Conservation (phyloP, 2,113 vertebrate genomes). For the Phyllopteryx taeniolatus region DNA sequence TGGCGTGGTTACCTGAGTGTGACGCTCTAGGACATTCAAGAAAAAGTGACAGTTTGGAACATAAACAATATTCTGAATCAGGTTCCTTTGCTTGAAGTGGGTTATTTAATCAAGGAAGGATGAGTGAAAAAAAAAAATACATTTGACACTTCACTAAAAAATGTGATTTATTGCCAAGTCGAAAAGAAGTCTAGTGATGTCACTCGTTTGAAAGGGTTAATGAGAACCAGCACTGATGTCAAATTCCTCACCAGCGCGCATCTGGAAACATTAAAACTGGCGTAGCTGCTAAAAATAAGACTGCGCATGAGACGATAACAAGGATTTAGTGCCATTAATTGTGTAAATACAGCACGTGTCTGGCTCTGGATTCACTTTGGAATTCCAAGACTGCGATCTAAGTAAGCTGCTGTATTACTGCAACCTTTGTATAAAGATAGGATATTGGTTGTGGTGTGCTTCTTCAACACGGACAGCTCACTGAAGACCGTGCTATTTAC, state of each 20-base stretch:
- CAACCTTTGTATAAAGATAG: slow-evolving; percentile 14
- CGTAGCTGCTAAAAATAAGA: slow-evolving; percentile 69
- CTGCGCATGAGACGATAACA: slow-evolving; percentile 63
- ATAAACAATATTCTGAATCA: slow-evolving; percentile 17
- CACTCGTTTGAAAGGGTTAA: slow-evolving; percentile 57
- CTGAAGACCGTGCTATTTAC: slow-evolving; percentile 38
- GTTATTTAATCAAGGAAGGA: slow-evolving; percentile 15
- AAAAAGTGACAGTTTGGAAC: slow-evolving; percentile 13
- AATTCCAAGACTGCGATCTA: slow-evolving; percentile 51
- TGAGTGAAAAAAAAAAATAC: slow-evolving; percentile 1
- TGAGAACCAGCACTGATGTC: slow-evolving; percentile 62
- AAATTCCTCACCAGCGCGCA: slow-evolving; percentile 53
- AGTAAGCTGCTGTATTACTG: slow-evolving; percentile 50
- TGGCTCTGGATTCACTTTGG: slow-evolving; percentile 43
- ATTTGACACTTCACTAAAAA: slow-evolving; percentile 32
- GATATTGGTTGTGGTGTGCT: neutral
- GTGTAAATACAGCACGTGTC: slow-evolving; percentile 54
- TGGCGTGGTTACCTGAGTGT: slow-evolving; percentile 23
- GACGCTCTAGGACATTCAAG: slow-evolving; percentile 18
- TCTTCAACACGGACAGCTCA: slow-evolving; percentile 38
- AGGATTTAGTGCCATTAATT: slow-evolving; percentile 58
- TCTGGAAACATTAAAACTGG: slow-evolving; percentile 69
- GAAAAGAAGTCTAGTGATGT: slow-evolving; percentile 48
- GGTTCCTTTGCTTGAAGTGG: slow-evolving; percentile 11
- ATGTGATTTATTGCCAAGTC: slow-evolving; percentile 8